A percentile compares a stretch with the other conserved stretches of the same genome.
These are phyloP conservation scores for Tetragnatha versicolor DNA, from an alignment of 1,140 invertebrate species.

Conservation along the genomic window DNA sequence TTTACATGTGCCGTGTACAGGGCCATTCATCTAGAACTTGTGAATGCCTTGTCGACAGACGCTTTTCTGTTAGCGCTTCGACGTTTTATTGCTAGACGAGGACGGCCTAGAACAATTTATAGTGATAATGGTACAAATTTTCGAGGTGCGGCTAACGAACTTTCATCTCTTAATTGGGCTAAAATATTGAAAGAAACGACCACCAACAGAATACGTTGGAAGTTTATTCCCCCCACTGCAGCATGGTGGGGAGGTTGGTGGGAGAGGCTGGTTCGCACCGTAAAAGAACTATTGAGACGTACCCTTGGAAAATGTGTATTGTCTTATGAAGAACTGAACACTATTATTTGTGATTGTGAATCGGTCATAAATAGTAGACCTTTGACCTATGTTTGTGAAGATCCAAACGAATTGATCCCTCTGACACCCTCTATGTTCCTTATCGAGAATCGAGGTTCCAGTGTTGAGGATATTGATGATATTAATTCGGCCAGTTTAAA, in stretches of 20 bases:
- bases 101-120: slow-evolving; percentile 59
- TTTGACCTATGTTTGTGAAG: not conserved
- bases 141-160: not conserved
- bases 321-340: slow-evolving; percentile 6
- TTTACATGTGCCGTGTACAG: slow-evolving; percentile 37
- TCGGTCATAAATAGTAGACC: not conserved
- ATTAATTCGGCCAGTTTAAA: not conserved
- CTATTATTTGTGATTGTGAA: slow-evolving; percentile 6
- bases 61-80: slow-evolving; percentile 62
- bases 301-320: not conserved
- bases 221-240: not conserved
- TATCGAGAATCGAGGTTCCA: not conserved
- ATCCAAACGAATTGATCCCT: slow-evolving; percentile 24
- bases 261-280: slow-evolving; percentile 14
- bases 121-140: slow-evolving; percentile 64
- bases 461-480: slow-evolving; percentile 6
- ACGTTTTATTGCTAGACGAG: slow-evolving; percentile 63
- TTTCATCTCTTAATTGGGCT: slow-evolving; percentile 10
- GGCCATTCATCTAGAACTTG: slow-evolving; percentile 61
- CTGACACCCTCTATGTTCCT: slow-evolving; percentile 16
- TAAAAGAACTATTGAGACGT: not conserved
- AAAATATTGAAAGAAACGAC: slow-evolving; percentile 48
- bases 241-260: slow-evolving; percentile 40
- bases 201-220: slow-evolving; percentile 41
- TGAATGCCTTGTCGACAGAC: slow-evolving; percentile 60